Base-by-base conservation (phyloP, 2,888 invertebrate species). In the Cordilura impudica region DNA sequence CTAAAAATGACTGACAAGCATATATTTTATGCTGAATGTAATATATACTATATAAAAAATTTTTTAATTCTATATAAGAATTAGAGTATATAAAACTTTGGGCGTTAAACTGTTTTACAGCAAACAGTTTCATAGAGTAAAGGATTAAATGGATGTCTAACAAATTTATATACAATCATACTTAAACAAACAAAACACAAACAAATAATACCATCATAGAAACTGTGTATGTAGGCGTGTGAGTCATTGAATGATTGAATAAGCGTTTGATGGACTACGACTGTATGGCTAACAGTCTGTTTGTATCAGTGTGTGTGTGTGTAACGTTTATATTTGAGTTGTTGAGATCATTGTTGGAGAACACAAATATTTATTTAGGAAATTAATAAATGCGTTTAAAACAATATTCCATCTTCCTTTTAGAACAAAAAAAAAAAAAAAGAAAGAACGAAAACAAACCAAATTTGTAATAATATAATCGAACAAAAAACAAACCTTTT, bases 361-460 rank as follows among this genome's bases (percentile, higher is more conserved):
- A 70, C 39, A 73, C 80, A 80, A 80, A 77, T 80, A 73, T 80
- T 80, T 80, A 70, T 77, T 77, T 77, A 77, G 73, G 69, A 73
- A 77, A 80, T 77, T 76, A 73, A 73, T 80, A 80, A 77, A 80
- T 69, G 65, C 60, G 70, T 80, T 77, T 56, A 19, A 65, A 5
- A 61, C 14, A 18, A n/a, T n/a, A 58, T 72, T 65, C 39, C 12
- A n/a, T n/a, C 35, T 39, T n/a, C n/a, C 35, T n/a, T 39, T n/a
- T n/a, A n/a, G n/a, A n/a, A n/a, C n/a, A n/a, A n/a, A n/a, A n/a
- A n/a, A n/a, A n/a, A n/a, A n/a, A n/a, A n/a, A n/a, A n/a, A n/a
- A n/a, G n/a, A n/a, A n/a, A n/a, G n/a, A n/a, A n/a, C n/a, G n/a
- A n/a, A n/a, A n/a, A n/a, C n/a, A n/a, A n/a, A n/a, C 35, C 8